Evolutionary conservation across 2,888 invertebrate genomes (phyloP), one percentile per base, ranked within the genome.

Genomic region (Athrips mouffetella): DNA sequence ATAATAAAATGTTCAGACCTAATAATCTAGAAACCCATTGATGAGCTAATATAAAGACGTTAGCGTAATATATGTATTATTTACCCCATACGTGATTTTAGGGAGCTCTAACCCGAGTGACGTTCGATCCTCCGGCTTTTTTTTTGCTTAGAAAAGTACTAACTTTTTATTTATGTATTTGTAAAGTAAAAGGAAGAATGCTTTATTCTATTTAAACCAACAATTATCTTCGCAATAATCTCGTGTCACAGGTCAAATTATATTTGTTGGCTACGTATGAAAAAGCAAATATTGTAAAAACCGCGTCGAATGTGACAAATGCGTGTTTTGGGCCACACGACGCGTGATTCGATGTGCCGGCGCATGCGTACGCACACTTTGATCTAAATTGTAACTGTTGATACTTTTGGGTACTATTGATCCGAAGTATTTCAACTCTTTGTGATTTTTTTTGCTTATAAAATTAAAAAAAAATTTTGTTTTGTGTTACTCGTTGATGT

Each of bases 241-340:
- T 13, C 15, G 13, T 40, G 44, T 44, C 44, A 44, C 21, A 8
- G 44, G 20, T 44, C 44, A 44, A 44, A n/a, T 30, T 20, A 7
- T n/a, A 13, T 11, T 25, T 13, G 30, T 8, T 30, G 23, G 31
- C 11, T 30, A 21, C 10, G 31, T 65, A 66, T 70, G 62, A 72
- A 75, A 74, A 74, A 78, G 80, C 76, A 82, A 85, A 86, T 74
- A 82, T n/a, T n/a, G 62, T 68, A 73, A 81, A 83, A 82, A 83
- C 81, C 83, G 81, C 62, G 63, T 73, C 87, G 73, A 86, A 87
- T 83, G 71, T 83, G 82, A 87, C 79, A 82, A 87, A 88, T 83
- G 81, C 74, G 65, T 86, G 84, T 84, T 87, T 82, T 78, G 77
- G 79, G 79, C 76, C 85, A 85, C 86, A 83, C 81, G 85, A 76